These are phyloP conservation scores for Drosophila neutralis DNA, from an alignment of 2,888 invertebrate genomes.

Conservation along the genomic window DNA sequence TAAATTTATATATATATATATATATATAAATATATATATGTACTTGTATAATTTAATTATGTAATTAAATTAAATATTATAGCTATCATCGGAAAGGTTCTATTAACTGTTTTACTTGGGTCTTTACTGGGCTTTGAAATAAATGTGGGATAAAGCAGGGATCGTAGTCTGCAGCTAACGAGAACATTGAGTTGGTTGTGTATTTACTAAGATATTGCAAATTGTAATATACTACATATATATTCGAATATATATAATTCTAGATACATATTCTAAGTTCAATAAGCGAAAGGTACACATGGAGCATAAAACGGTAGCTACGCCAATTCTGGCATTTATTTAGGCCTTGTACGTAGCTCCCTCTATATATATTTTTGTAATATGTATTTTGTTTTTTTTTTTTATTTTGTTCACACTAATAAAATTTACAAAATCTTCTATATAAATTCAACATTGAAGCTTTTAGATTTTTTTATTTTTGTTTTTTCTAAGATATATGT, in stretches of 20 bases:
- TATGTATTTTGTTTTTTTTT: conserved; percentile 35
- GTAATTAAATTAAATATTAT: conserved; percentile 57
- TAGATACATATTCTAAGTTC: conserved; percentile 66
- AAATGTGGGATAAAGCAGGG: conserved; percentile 26
- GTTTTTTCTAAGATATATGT: conserved; percentile 31
- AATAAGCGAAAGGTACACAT: conserved; percentile 81
- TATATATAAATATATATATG: conserved; percentile 1
- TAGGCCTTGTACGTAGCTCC: conserved; percentile 41
- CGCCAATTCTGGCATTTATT: conserved; percentile 28
- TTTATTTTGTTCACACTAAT: conserved; percentile 59
- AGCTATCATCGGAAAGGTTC: conserved; percentile 72
- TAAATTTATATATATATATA: conserved; percentile 33
- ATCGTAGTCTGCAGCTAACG: conserved; percentile 48
- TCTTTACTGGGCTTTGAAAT: conserved; percentile 11
- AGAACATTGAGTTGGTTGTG: conserved; percentile 50
- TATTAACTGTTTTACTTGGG: conserved; percentile 40
- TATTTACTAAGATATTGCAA: conserved; percentile 60
- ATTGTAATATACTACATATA: conserved; percentile 3
- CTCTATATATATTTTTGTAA: conserved; percentile 31
- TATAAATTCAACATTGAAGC: conserved; percentile 78
- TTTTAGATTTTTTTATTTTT: conserved; percentile 53
- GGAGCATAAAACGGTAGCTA: conserved; percentile 76
- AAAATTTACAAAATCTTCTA: conserved; percentile 77
- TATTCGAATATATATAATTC: conserved; percentile 36
- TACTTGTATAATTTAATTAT: conserved; percentile 47